These are phyloP conservation scores for human DNA, from an alignment of 2,113 vertebrate genomes.

Conservation along the genomic window GRCh38 chr13:88228001-88228500, in stretches of 20 bases:
- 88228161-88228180: rapidly evolving
- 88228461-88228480: neutral
- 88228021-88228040: neutral
- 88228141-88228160: neutral
- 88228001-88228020: neutral
- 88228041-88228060: neutral
- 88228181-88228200: neutral
- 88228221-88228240: neutral
- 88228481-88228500: neutral
- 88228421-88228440: neutral
- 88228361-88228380: neutral
- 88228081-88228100: neutral
- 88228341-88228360: neutral
- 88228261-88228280: no score
- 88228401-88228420: neutral
- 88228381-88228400: neutral
- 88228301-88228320: neutral
- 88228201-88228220: neutral
- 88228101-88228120: neutral
- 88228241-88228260: neutral
- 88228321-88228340: neutral
- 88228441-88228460: neutral
- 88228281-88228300: neutral
- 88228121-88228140: no score
- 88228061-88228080: neutral